Evolutionary conservation across 2,113 vertebrate species (phyloP).

Genomic region (Embiotoca jacksoni): DNA sequence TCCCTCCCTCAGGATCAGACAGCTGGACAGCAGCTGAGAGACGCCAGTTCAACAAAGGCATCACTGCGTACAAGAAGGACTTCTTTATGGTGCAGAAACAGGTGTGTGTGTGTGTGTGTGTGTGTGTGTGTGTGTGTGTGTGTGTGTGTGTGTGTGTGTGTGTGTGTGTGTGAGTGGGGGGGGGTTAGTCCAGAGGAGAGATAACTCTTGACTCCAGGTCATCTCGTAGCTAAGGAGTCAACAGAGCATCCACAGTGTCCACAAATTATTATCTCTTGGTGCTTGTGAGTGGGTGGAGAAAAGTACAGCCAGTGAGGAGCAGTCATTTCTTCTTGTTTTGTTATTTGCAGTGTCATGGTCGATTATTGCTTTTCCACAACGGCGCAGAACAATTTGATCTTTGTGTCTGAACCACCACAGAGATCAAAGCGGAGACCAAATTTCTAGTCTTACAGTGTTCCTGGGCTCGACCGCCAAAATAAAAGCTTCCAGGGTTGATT

Average conservation of each 20-base stretch:
- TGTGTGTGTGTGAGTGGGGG: too few relatives aligned
- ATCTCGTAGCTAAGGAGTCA: background rate
- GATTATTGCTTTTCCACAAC: constrained; percentile 25
- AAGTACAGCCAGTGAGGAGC: constrained; percentile 26
- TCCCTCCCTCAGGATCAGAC: constrained; percentile 89
- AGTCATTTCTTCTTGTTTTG: constrained; percentile 24
- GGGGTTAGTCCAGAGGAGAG: too few relatives aligned
- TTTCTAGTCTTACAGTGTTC: background rate
- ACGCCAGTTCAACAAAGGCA: constrained; percentile 96
- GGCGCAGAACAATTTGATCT: background rate
- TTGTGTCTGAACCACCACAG: background rate
- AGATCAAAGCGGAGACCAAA: background rate
- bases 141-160: too few relatives aligned
- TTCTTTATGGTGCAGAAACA: constrained; percentile 98
- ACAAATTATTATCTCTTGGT: constrained; percentile 14
- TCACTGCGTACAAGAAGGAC: constrained; percentile 95
- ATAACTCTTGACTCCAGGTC: background rate
- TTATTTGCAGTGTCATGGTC: constrained; percentile 20
- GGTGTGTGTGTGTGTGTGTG: constrained; percentile 76
- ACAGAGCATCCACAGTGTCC: background rate
- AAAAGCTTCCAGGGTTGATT: background rate
- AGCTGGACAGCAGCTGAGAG: constrained; percentile 92
- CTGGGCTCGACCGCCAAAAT: background rate
- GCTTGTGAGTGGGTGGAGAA: constrained; percentile 2
- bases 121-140: too few relatives aligned